Conservation (phyloP, 1,140 invertebrate genomes). For the Holcopasites calliopsidis region DNA sequence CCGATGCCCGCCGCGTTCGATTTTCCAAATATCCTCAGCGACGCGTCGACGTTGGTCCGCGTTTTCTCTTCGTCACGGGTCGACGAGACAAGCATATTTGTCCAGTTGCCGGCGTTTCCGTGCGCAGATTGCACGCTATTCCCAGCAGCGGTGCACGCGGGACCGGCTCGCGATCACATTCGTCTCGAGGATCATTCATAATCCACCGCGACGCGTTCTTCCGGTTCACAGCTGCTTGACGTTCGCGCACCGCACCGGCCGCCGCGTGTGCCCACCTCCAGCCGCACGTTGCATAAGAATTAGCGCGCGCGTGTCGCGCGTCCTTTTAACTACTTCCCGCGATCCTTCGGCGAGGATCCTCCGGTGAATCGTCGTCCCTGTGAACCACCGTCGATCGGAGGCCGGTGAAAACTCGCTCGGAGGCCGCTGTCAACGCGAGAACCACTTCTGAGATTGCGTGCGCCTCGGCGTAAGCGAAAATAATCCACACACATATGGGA, state of each 20-base stretch:
- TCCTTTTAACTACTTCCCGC: neutral
- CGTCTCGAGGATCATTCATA: constrained; percentile 23
- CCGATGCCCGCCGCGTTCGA: too few species aligned
- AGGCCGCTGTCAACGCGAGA: constrained; percentile 61
- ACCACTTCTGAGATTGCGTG: constrained; percentile 65
- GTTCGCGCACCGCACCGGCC: neutral
- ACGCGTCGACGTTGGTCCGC: neutral
- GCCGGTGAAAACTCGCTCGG: constrained; percentile 42
- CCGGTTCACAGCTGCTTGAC: too few species aligned
- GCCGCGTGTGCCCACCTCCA: neutral
- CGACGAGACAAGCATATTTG: neutral
- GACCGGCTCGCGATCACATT: neutral
- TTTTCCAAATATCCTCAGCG: too few species aligned
- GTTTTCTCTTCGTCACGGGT: constrained; percentile 11
- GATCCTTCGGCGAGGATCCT: neutral
- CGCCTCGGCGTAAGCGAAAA: constrained; percentile 64
- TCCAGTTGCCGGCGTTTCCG: constrained; percentile 9
- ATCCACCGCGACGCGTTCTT: neutral
- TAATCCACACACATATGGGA: constrained; percentile 56
- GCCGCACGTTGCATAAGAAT: constrained; percentile 28
- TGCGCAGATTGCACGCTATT: constrained; percentile 8
- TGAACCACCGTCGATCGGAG: neutral
- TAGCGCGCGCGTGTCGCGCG: neutral
- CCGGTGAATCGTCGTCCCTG: too few species aligned
- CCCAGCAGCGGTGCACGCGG: neutral